Percentiles rank a stretch among this genome's conserved stretches.
phyloP scores from a whole-genome alignment of 2,113 vertebrate species.

The Sphaerodactylus townsendi region DNA sequence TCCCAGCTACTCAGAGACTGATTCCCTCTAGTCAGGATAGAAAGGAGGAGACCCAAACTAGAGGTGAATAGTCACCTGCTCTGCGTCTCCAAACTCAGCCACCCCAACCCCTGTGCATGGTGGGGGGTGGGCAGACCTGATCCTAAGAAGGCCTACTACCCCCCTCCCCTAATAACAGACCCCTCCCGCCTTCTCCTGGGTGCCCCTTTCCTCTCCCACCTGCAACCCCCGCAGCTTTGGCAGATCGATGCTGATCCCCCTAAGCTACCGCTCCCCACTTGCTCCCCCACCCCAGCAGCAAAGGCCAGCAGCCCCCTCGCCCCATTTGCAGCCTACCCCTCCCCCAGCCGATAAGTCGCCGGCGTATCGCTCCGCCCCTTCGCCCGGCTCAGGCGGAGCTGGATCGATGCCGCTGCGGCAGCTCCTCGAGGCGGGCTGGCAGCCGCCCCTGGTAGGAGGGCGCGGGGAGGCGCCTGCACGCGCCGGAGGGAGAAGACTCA shows the following conservation, averaged over 20 bases:
- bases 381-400: neutral
- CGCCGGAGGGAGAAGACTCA: neutral
- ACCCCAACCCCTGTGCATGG: too few relatives aligned
- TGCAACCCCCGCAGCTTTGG: neutral
- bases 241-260: neutral
- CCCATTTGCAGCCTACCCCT: neutral
- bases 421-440: neutral
- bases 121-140: neutral
- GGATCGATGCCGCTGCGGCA: conserved; percentile 27
- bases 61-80: neutral
- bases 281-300: neutral
- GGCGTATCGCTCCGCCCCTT: neutral
- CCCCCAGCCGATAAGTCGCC: neutral
- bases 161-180: too few relatives aligned
- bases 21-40: neutral
- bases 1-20: too few relatives aligned
- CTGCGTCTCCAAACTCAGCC: neutral
- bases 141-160: neutral
- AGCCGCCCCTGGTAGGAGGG: neutral
- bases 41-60: neutral
- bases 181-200: too few relatives aligned
- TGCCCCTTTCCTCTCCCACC: neutral
- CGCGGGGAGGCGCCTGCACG: neutral
- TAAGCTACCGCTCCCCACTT: neutral
- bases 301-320: neutral